phyloP scores from a whole-genome alignment of 1,140 invertebrate species.

The Mamestra configurata region DNA sequence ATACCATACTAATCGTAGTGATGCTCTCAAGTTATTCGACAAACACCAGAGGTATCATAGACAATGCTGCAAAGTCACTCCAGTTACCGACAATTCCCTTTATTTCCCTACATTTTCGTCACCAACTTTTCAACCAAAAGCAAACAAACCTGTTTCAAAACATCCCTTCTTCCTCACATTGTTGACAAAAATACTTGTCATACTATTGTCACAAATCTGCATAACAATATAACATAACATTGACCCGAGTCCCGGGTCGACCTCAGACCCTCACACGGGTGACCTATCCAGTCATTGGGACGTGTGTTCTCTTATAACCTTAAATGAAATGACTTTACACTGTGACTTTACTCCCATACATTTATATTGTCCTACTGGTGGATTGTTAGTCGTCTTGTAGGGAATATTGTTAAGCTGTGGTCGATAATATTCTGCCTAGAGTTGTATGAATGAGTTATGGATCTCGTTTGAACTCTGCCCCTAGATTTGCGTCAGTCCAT shows the following conservation, averaged over 20 bases:
- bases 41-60: too few relatives aligned
- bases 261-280: constrained; percentile 62
- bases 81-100: too few relatives aligned
- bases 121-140: not conserved
- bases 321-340: constrained; percentile 53
- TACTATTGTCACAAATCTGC: constrained; percentile 66
- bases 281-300: constrained; percentile 68
- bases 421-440: constrained; percentile 52
- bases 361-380: constrained; percentile 26
- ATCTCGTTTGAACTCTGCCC: constrained; percentile 77
- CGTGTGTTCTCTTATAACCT: constrained; percentile 67
- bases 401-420: constrained; percentile 50
- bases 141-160: not conserved
- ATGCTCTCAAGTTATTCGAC: too few relatives aligned
- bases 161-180: not conserved
- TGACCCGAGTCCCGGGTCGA: constrained; percentile 71
- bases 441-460: constrained; percentile 69
- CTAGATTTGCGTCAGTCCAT: constrained; percentile 77
- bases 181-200: constrained; percentile 64
- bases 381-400: not conserved
- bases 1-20: too few relatives aligned
- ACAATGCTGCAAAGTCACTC: too few relatives aligned
- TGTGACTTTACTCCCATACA: constrained; percentile 18
- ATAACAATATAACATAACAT: constrained; percentile 79
- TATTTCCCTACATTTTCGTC: not conserved